Evolutionary conservation across 1,140 invertebrate genomes (phyloP).

Genomic region (Drosophila asahinai): DNA sequence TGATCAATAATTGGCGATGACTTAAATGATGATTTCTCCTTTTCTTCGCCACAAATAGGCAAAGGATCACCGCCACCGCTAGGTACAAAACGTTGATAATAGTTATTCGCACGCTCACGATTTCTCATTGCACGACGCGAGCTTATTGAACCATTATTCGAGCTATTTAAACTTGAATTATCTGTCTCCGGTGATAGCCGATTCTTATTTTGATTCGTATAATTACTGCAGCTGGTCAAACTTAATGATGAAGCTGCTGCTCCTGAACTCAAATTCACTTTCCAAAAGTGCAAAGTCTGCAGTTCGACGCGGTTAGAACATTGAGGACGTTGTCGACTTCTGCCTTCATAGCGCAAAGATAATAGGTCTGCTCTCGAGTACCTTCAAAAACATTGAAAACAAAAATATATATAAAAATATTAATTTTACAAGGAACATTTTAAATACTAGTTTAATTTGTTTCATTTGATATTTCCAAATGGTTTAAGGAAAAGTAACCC

Average conservation of each 20-base stretch:
- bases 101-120: constrained; percentile 68
- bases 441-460: no score
- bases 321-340: constrained; percentile 58
- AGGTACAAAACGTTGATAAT: constrained; percentile 68
- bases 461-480: no score
- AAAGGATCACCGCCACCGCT: constrained; percentile 26
- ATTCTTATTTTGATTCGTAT: constrained; percentile 37
- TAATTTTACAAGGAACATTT: neutral
- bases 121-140: constrained; percentile 65
- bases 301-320: constrained; percentile 60
- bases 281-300: constrained; percentile 73
- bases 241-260: neutral
- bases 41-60: constrained; percentile 40
- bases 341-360: constrained; percentile 64
- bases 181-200: constrained; percentile 59
- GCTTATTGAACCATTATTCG: constrained; percentile 56
- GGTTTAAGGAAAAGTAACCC: no score
- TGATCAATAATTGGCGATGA: constrained; percentile 64
- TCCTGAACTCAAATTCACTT: constrained; percentile 23
- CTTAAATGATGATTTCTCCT: constrained; percentile 44
- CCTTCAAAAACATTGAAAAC: constrained; percentile 12
- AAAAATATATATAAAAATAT: neutral
- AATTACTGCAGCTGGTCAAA: constrained; percentile 18
- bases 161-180: constrained; percentile 38
- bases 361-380: constrained; percentile 66